Evolutionary conservation across 2,797 vertebrate species (phyloP), one percentile per base, ranked within the genome.

Genomic region (Etheostoma nigrum): DNA sequence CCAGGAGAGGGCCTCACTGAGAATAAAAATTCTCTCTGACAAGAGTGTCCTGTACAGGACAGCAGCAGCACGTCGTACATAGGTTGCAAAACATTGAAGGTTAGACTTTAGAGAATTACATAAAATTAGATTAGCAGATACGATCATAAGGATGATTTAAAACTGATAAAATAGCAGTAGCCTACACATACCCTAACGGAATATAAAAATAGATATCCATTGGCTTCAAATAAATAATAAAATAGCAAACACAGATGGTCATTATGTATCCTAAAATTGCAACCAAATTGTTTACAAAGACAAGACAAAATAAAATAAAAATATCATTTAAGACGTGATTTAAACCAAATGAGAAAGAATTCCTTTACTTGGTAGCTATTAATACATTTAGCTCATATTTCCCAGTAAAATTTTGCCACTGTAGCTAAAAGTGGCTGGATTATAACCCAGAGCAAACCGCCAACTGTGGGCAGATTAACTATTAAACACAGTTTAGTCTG

Each of bases 1-100:
- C 77, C 74, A 86, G 67, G 15, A 77, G 66, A 80, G 66, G 65
- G 70, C 76, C 62, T 71, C 62, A 55, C 25, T 62, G 72, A 49
- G 63, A 74, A 54, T 6, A 49, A 47, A 40, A 53, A 49, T 40
- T 47, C 0, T 49, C 7, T 53, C 40, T 1, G 18, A 25, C 27
- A 27, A 33, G 18, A 44, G 18, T 44, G 59, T 33, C 9, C 12
- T 42, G 27, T 14, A 23, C 3, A 54, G 25, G 9, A 60, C 1
- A 5, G 1, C 45, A 44, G 60, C 44, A 30, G 18, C 51, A 51
- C 36, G 6, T 9, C 2, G 2, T 1, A 30, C 19, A 47, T 2
- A 60, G 2, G 6, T 62, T 42, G 49, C 4, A 6, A 64, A 70
- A 59, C 19, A 44, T 53, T 25, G 14, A 18, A 44, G 16, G 1